Evolutionary conservation across 2,113 vertebrate genomes (phyloP).

Genomic region (Atherinomorus stipes): DNA sequence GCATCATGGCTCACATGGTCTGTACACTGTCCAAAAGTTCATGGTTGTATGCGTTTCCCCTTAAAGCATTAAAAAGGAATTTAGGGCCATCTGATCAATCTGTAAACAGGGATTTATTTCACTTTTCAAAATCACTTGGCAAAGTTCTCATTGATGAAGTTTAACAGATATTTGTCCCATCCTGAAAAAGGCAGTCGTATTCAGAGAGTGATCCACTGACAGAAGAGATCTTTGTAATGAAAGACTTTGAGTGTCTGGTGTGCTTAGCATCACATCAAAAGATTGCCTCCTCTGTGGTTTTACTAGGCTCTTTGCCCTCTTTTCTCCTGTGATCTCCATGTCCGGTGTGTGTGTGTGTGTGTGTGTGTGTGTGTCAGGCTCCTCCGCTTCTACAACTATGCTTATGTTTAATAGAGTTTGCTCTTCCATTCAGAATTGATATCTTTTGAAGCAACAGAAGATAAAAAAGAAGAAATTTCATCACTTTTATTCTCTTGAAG

Average conservation of each 20-base stretch:
- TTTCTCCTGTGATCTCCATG: constrained; percentile 26
- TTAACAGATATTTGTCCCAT: background rate
- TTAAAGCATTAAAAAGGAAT: background rate
- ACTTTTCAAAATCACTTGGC: background rate
- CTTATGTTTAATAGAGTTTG: constrained; percentile 6
- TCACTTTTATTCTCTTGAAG: background rate
- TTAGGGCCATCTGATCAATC: background rate
- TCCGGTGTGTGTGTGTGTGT: constrained; percentile 12
- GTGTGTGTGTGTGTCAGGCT: constrained; percentile 16
- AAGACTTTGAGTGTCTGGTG: constrained; percentile 38
- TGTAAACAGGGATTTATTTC: background rate
- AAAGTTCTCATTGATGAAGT: background rate
- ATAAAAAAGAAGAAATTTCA: background rate
- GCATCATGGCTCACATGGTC: background rate
- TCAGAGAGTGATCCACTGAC: constrained; percentile 19
- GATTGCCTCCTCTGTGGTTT: constrained; percentile 49
- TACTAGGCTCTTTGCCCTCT: constrained; percentile 37
- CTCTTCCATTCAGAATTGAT: background rate
- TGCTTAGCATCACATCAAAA: constrained; percentile 55
- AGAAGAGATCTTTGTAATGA: constrained; percentile 46
- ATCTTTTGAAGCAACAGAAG: constrained; percentile 14
- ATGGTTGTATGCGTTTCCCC: background rate
- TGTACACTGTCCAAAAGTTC: background rate
- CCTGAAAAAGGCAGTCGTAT: background rate
- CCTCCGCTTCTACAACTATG: constrained; percentile 15